Evolutionary conservation across 2,113 vertebrate genomes (phyloP), one percentile per base, ranked within the genome.

Genomic region (Xiphophorus hellerii): DNA sequence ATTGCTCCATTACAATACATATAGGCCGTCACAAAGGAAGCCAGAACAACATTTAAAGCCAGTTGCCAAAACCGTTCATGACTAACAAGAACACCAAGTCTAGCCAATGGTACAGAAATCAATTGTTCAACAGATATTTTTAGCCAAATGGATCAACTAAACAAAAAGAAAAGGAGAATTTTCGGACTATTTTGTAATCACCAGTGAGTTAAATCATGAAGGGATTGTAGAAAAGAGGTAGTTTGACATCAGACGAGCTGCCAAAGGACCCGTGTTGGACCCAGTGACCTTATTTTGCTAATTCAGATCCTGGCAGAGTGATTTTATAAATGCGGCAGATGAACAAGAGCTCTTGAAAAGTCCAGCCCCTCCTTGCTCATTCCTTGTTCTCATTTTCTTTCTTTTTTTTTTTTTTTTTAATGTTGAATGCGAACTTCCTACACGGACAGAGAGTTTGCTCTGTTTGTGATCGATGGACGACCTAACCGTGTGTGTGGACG

Each of bases 261-360:
- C 69, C 82, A 78, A 42, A 6, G 42, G 66, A 27, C 44, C 51
- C 25, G 25, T 25, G 25, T 61, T 60, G 35, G 28, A 39, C 48
- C 51, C 73, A 68, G 20, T 1, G n/a, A 3, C 25, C 44, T 37
- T 35, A 25, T 17, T 28, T 35, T 60, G 29, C 48, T 48, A 64
- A 37, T 13, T 29, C 68, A 48, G 65, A 68, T 78, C 61, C 27
- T 14, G 65, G 54, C 66, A 78, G 48, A 25, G 2, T 31, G 74
- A 66, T 48, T 73, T 84, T 68, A 65, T 62, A 69, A 69, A 48
- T 13, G 39, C 66, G 39, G 48, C 69, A 42, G 76, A 54, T 35
- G 69, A 89, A 81, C 80, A 76, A 71, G 75, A 33, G 51, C 66
- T 77, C 22, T 37, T 58, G 37, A 31, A 76, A 31, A 78, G 69